Evolutionary conservation across 2,113 vertebrate species (phyloP).

Genomic region (Penelope pileata): DNA sequence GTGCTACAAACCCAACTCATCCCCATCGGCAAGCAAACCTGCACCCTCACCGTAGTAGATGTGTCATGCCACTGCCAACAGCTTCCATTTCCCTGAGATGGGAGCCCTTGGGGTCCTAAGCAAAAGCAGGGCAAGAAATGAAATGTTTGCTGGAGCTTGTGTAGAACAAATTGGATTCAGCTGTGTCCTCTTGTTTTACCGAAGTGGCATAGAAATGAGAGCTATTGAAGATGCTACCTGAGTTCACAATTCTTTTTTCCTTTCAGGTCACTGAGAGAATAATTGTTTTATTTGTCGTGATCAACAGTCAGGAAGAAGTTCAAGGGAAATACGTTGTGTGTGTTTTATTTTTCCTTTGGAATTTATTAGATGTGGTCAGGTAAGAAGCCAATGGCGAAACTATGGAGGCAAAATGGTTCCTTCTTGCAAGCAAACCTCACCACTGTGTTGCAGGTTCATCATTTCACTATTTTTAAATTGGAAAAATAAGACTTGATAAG

Average conservation of each 20-base stretch:
- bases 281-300: constrained; percentile 85
- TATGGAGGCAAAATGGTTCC: background rate
- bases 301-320: constrained; percentile 89
- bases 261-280: constrained; percentile 90
- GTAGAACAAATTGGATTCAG: background rate
- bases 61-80: background rate
- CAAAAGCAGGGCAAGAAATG: background rate
- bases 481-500: constrained; percentile 6
- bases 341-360: constrained; percentile 91
- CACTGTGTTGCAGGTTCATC: background rate
- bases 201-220: background rate
- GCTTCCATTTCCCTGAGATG: background rate
- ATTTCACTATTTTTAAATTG: constrained; percentile 5
- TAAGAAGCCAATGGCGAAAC: constrained; percentile 64
- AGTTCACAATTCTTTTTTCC: constrained; percentile 29
- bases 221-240: background rate
- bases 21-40: accelerated
- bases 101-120: background rate
- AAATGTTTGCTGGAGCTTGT: background rate
- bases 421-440: background rate
- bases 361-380: constrained; percentile 87
- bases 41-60: accelerated
- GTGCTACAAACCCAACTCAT: background rate
- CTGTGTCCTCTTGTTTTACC: background rate
- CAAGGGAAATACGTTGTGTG: constrained; percentile 89